Evolutionary conservation across 2,888 invertebrate genomes (phyloP), one percentile per base, ranked within the genome.

Genomic region (Onchidella celtica): DNA sequence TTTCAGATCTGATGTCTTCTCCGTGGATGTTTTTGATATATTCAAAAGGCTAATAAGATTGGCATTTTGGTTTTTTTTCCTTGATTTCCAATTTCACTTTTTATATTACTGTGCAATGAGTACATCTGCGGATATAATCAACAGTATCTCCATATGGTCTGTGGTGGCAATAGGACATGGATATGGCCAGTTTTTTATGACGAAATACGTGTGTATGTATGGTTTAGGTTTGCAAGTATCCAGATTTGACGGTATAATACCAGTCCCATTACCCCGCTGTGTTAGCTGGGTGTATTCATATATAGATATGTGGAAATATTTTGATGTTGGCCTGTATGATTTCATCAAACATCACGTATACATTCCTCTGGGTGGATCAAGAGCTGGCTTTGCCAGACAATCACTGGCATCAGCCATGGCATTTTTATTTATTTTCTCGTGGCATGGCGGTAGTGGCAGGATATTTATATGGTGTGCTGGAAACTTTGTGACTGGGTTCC

Each of bases 251-350:
- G 94, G 94, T 38, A 91, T 95, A 76, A 86, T 91, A 29, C 95
- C 97, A 27, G 97, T 97, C 0, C 95, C 95, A 0, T 95, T 95
- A 68, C 97, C 98, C 2, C 95, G 96, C 88, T 99, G 99, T 92
- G 97, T 99, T 84, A 97, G 97, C 27, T 95, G 97, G 86, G 96
- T 99, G 85, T 97, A 98, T 94, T 95, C 97, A 34, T 99, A 98
- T 93, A 98, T 98, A 0, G 96, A 97, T 89, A 97, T 99, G 97
- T 99, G 99, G 99, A 96, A 97, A 94, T 93, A 85, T 93, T 99
- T 99, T 94, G 99, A 99, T 94, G 95, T 96, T 89, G 99, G 99
- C 14, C 95, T 99, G 17, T 97, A 99, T 92, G 95, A 95, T 88
- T 99, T 98, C 94, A 95, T 99, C 81, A 95, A 96, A 83, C 97